These are phyloP conservation scores for Serrognathus titanus DNA, from an alignment of 2,888 invertebrate genomes.

Conservation along the genomic window DNA sequence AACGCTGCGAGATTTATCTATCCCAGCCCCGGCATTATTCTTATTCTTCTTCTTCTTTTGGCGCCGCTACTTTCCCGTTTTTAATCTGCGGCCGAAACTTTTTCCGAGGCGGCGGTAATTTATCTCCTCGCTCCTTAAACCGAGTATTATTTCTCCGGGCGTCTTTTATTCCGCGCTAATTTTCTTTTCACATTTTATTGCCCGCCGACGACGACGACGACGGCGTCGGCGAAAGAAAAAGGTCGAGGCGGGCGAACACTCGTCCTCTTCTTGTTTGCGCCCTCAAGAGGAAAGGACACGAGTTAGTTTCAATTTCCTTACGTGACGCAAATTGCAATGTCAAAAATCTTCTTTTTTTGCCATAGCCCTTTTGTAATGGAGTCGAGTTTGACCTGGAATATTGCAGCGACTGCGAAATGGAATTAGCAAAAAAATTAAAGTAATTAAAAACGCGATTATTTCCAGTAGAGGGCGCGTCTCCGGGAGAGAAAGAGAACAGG, in stretches of 20 bases:
- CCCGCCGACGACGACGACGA: background rate
- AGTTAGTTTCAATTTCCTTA: too few species aligned
- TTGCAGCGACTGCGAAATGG: too few species aligned
- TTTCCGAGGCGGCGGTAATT: slow-evolving; percentile 45
- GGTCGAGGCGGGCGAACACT: background rate
- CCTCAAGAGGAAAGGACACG: too few species aligned
- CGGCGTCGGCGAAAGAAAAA: background rate
- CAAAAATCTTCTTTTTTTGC: too few species aligned
- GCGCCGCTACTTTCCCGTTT: slow-evolving; percentile 41
- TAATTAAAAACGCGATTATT: too few species aligned
- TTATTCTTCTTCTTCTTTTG: slow-evolving; percentile 40
- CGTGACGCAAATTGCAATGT: too few species aligned
- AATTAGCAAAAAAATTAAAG: too few species aligned
- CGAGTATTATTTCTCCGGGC: slow-evolving; percentile 4
- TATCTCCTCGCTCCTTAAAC: slow-evolving; percentile 26
- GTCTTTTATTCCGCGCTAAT: background rate
- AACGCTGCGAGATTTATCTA: slow-evolving; percentile 43
- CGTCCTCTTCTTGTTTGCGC: too few species aligned
- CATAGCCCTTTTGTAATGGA: too few species aligned
- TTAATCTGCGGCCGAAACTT: slow-evolving; percentile 49
- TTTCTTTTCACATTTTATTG: slow-evolving; percentile 10
- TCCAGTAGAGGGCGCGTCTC: too few species aligned
- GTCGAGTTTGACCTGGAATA: too few species aligned
- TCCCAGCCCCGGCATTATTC: slow-evolving; percentile 47
- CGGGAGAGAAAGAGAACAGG: too few species aligned